Conservation (phyloP, 2,888 invertebrate species). For the Thecocarcelia acutangulata region DNA sequence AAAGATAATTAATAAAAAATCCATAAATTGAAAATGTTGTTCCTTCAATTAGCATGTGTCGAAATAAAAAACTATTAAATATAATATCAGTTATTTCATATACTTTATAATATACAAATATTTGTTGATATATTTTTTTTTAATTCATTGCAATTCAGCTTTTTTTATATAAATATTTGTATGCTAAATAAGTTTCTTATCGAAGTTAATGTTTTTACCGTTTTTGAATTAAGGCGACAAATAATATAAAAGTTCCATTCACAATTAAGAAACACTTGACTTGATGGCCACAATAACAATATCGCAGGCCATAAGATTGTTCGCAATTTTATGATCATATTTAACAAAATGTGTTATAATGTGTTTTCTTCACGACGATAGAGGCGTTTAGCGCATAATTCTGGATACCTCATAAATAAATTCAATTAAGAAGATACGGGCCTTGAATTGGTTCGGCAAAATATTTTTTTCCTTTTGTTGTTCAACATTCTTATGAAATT, state of each 20-base stretch:
- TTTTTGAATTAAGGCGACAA: constrained; percentile 33
- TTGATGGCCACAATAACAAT: constrained; percentile 27
- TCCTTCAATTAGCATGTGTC: no score
- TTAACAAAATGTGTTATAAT: constrained; percentile 51
- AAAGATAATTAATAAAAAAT: no score
- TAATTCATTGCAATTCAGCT: constrained; percentile 13
- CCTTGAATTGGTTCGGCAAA: constrained; percentile 12
- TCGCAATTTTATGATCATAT: constrained; percentile 26
- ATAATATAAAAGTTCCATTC: constrained; percentile 3
- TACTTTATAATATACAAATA: no score
- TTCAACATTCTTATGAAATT: constrained; percentile 31
- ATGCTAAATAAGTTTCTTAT: constrained; percentile 2
- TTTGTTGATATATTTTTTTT: no score
- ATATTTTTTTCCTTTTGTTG: constrained; percentile 1
- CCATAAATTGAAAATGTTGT: no score
- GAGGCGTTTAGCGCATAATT: constrained; percentile 63
- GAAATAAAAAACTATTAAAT: no score
- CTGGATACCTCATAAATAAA: constrained; percentile 67
- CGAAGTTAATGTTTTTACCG: constrained; percentile 2
- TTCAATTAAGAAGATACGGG: constrained; percentile 54
- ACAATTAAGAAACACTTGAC: constrained; percentile 27
- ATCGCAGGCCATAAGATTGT: constrained; percentile 19
- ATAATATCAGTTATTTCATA: no score
- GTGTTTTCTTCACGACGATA: constrained; percentile 47
- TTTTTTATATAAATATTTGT: neutral